A percentile compares a stretch with the other conserved stretches of the same genome.
phyloP scores from a whole-genome alignment of 2,797 vertebrate genomes.

The Galago senegalensis region DNA sequence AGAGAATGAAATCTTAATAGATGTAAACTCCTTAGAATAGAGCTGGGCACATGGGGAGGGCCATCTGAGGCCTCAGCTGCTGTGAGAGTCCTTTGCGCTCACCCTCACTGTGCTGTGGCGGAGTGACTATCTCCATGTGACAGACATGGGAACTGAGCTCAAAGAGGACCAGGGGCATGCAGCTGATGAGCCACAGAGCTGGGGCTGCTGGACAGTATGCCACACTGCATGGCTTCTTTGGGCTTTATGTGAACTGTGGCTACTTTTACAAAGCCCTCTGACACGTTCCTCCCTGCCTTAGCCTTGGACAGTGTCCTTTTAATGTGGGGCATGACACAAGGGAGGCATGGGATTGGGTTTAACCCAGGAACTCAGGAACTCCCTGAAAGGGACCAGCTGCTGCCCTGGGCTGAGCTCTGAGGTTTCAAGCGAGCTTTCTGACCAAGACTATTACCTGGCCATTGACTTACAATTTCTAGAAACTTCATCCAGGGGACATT shows the following conservation, averaged over 20 bases:
- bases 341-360: background rate
- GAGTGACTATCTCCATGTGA: background rate
- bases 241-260: background rate
- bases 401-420: background rate
- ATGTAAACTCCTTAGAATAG: background rate
- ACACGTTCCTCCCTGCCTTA: background rate
- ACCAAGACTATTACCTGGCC: background rate
- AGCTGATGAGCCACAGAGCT: background rate
- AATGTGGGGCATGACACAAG: too few species aligned
- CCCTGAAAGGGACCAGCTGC: background rate
- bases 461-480: background rate
- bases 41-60: background rate
- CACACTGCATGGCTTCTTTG: fast-evolving
- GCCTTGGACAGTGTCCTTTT: background rate
- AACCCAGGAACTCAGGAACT: background rate
- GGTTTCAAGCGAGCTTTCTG: background rate
- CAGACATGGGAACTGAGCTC: background rate
- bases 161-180: background rate
- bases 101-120: background rate
- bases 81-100: fast-evolving
- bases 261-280: background rate
- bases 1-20: background rate
- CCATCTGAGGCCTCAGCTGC: background rate
- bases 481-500: background rate
- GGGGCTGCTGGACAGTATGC: background rate